These are phyloP conservation scores for Ancistrus triradiatus DNA, from an alignment of 2,113 vertebrate genomes.

Conservation along the genomic window DNA sequence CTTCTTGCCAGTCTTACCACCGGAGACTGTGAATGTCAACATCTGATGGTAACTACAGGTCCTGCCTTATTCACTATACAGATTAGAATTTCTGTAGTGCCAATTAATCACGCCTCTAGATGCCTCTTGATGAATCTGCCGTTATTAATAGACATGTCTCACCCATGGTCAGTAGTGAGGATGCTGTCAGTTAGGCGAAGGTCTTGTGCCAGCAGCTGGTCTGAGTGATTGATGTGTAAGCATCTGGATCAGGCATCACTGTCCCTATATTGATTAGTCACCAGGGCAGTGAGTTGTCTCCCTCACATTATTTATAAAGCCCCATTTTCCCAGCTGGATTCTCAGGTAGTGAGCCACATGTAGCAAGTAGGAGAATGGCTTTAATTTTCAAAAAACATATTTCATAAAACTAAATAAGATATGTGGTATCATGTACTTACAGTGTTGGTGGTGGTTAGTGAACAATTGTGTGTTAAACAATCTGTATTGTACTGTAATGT, in stretches of 20 bases:
- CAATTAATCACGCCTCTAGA: constrained; percentile 38
- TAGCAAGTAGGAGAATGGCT: neutral
- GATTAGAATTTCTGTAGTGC: neutral
- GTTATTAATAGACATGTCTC: constrained; percentile 45
- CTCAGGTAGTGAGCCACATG: constrained; percentile 8
- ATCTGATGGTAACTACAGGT: too few relatives aligned
- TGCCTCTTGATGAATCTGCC: too few relatives aligned
- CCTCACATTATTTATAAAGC: constrained; percentile 19
- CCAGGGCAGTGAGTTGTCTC: neutral
- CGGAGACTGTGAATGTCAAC: too few relatives aligned
- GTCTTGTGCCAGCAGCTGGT: neutral
- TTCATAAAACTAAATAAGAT: too few relatives aligned
- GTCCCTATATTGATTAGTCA: constrained; percentile 31
- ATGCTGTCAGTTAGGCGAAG: constrained; percentile 37
- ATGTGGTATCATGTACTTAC: too few relatives aligned
- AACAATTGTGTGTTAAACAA: too few relatives aligned
- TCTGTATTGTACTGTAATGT: too few relatives aligned
- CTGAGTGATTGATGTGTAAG: constrained; percentile 49
- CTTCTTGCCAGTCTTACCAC: too few relatives aligned
- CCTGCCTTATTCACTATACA: constrained; percentile 17
- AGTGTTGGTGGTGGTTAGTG: too few relatives aligned
- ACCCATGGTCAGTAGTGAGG: constrained; percentile 36
- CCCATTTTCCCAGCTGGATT: constrained; percentile 15
- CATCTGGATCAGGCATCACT: constrained; percentile 16
- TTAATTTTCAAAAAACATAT: too few relatives aligned